These are phyloP conservation scores for Panagrolaimus sp. DNA, from an alignment of 1,140 invertebrate species.

Conservation along the genomic window DNA sequence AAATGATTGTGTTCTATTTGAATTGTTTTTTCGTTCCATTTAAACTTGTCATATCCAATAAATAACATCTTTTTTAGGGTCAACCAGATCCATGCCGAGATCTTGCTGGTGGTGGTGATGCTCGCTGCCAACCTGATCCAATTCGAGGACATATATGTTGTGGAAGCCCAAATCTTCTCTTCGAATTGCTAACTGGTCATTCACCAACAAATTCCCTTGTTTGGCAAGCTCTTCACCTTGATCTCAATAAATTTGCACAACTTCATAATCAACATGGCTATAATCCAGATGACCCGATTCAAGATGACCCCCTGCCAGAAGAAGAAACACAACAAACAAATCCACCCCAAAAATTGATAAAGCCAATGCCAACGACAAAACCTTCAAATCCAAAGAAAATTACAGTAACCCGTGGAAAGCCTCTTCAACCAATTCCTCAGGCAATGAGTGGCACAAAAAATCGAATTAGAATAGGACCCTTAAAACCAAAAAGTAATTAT, in stretches of 20 bases:
- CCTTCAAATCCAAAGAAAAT: neutral
- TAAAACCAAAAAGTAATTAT: neutral
- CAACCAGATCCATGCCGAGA: neutral
- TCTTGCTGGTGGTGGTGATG: neutral
- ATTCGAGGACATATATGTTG: neutral
- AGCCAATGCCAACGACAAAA: neutral
- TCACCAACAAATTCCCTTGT: neutral
- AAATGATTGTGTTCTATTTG: too few species aligned
- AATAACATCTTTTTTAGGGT: neutral
- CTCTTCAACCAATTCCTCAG: neutral
- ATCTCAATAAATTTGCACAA: conserved; percentile 4
- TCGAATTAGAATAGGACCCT: neutral
- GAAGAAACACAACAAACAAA: neutral
- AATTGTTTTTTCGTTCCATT: too few species aligned
- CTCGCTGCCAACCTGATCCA: neutral
- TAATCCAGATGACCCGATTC: neutral
- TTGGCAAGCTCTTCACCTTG: neutral
- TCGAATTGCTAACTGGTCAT: neutral
- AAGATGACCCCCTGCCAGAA: neutral
- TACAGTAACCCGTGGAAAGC: neutral
- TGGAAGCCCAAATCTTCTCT: neutral
- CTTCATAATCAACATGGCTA: neutral
- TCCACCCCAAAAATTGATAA: conserved; percentile 1
- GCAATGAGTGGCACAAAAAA: neutral
- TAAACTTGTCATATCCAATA: too few species aligned